Evolutionary conservation across 2,797 vertebrate genomes (phyloP), one percentile per base, ranked within the genome.

Genomic region (Toxotes lorentzi): DNA sequence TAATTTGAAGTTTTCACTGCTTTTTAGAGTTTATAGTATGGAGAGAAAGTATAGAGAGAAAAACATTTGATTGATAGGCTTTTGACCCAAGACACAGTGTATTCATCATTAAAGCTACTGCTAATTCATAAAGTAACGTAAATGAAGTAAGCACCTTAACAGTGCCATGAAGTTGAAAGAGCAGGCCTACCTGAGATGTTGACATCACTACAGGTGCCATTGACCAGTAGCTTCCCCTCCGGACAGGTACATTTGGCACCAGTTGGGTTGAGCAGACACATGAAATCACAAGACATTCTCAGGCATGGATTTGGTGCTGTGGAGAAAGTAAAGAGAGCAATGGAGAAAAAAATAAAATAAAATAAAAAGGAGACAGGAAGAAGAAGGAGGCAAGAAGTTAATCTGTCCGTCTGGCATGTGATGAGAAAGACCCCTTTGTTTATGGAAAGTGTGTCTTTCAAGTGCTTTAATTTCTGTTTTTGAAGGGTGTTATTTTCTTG

Each of bases 191-290:
- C 98, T 93, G 96, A 95, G 53, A 96, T 85, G 83, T 85, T 97
- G 75, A 95, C 93, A 81, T 99, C 97, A 57, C 89, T 93, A 81
- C 98, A 99, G 48, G 97, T 97, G 77, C 97, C 96, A 69, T 99
- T 99, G 88, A 98, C 89, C 90, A 98, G 85, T 0, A 95, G 89
- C 86, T 99, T 98, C 72, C 98, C 98, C 93, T 99, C 98, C 53
- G 97, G 97, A 94, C 98, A 99, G 69, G 95, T 94, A 86, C 98
- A 99, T 2, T 96, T 95, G 79, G 97, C 97, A 35, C 98, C 98
- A 67, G 92, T 94, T 70, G 98, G 98, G 89, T 98, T 99, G 43
- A 99, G 96, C 78, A 99, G 94, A 92, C 98, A 99, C 93, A 99
- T 97, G 88, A 98, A 99, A 70, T 98, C 97, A 86, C 98, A 99